These are phyloP conservation scores for Byasa hedistus DNA, from an alignment of 2,888 invertebrate genomes.

Conservation along the genomic window DNA sequence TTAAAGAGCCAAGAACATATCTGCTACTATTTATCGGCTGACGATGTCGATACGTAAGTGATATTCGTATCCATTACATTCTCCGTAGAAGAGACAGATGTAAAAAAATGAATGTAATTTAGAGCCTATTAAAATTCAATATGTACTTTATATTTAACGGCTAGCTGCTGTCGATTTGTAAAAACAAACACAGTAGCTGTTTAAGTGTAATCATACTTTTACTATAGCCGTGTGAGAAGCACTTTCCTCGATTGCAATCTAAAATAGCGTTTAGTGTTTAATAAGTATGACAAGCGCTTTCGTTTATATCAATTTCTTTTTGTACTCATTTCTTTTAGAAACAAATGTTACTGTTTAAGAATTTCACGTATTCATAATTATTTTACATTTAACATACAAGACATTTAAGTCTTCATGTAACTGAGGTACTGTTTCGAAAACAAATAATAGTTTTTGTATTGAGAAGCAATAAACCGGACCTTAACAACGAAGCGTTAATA, in stretches of 20 bases:
- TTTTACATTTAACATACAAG: too few relatives aligned
- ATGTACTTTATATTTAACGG: not conserved
- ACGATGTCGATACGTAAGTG: too few relatives aligned
- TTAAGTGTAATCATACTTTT: constrained; percentile 21
- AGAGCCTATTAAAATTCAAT: constrained; percentile 7
- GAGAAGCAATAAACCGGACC: not conserved
- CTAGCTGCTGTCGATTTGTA: not conserved
- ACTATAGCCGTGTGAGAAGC: constrained; percentile 12
- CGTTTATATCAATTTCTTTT: constrained; percentile 7
- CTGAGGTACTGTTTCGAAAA: too few relatives aligned
- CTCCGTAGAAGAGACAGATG: not conserved
- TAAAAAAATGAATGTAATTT: not conserved
- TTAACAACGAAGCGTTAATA: not conserved
- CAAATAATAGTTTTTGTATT: too few relatives aligned
- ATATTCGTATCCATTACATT: not conserved
- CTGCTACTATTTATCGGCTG: not conserved
- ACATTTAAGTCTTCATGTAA: too few relatives aligned
- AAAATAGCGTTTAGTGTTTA: constrained; percentile 12
- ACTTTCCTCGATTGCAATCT: constrained; percentile 22
- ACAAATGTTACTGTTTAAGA: not conserved
- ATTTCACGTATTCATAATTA: not conserved
- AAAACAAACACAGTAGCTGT: constrained; percentile 12
- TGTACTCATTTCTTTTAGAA: not conserved
- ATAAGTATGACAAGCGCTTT: constrained; percentile 21
- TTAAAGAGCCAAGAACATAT: not conserved